Base-by-base conservation (phyloP, 2,888 invertebrate genomes). In the Iselma pallidipennis region DNA sequence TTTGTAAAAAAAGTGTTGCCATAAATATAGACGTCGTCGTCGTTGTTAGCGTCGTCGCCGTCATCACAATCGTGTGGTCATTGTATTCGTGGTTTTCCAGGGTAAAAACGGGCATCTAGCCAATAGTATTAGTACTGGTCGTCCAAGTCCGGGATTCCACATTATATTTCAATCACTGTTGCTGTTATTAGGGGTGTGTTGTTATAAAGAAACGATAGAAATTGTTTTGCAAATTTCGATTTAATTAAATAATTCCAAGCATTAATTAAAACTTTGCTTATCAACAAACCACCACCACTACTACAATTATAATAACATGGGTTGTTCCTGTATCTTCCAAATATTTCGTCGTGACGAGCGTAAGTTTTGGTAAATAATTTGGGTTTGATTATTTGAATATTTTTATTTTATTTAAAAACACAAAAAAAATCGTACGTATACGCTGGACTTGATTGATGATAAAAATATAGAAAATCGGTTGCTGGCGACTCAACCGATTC, bases 281-380 rank as follows among this genome's bases (percentile, higher is more conserved):
- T n/a, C n/a, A n/a, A n/a, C n/a, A n/a, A n/a, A n/a, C n/a, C n/a
- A n/a, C n/a, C n/a, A n/a, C n/a, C n/a, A n/a, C n/a, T n/a, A n/a
- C n/a, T n/a, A n/a, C n/a, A n/a, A n/a, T n/a, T n/a, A n/a, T n/a
- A n/a, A n/a, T n/a, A n/a, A n/a, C 7, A 37, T 37, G 37, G 37
- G 19, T 37, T 37, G 5, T 37, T 37, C 37, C 4, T 37, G 7
- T 57, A 31, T 60, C 57, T 57, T 57, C 55, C 50, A 54, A 57
- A 48, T 63, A 57, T 60, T 57, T 28, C 59, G 54, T 55, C 63
- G 63, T 51, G 63, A 63, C n/a, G 63, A 63, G 60, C 57, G 63
- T 63, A 63, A 63, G 63, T 63, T 57, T 49, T 52, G 61, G 45
- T 61, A 56, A 55, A 56, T n/a, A 16, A 16, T 57, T 19, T 31